Base-by-base conservation (phyloP, 2,888 invertebrate species). In the Leptopilina syphax region DNA sequence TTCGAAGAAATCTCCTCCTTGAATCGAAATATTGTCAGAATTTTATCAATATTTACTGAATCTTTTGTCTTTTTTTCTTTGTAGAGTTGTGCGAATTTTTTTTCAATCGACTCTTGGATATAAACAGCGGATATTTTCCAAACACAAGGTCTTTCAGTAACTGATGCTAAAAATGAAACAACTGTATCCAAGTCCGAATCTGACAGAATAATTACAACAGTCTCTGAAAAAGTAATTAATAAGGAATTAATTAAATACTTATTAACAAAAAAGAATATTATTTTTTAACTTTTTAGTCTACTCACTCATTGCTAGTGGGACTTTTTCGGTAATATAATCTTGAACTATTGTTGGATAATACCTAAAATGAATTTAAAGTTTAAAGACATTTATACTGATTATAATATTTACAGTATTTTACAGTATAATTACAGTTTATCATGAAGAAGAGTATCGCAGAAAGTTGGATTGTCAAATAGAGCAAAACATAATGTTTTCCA, bases 111-210 rank as follows among this genome's bases (percentile, higher is more conserved):
- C 66, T 84, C 84, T 54, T 84, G 84, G 24, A 84, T 34, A 79
- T 82, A 84, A 47, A 84, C 82, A 60, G 77, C 82, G 60, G 82
- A 82, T 78, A 84, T 44, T 27, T 83, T 82, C 83, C 83, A 83
- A 13, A 82, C 60, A n/a, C 81, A 83, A 65, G 81, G 81, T 44
- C 82, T 80, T 77, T 8, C 80, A 67, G 50, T 82, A 80, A 44
- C 80, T 81, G 27, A 73, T 57, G 79, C 79, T 1, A 84, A 65
- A 12, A 83, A 81, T 1, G 79, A 73, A 44, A 83, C 79, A 24
- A 82, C 79, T 57, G 84, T 79, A 65, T 83, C 77, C 18, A 84
- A 77, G 79, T 84, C 84, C 8, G 81, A 81, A 77, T 84, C 84
- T 27, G 81, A 78, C 77, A 84, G 76, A 60, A 84, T 77, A 70